Conservation (phyloP, 2,888 invertebrate species). For the Tiphia femorata region DNA sequence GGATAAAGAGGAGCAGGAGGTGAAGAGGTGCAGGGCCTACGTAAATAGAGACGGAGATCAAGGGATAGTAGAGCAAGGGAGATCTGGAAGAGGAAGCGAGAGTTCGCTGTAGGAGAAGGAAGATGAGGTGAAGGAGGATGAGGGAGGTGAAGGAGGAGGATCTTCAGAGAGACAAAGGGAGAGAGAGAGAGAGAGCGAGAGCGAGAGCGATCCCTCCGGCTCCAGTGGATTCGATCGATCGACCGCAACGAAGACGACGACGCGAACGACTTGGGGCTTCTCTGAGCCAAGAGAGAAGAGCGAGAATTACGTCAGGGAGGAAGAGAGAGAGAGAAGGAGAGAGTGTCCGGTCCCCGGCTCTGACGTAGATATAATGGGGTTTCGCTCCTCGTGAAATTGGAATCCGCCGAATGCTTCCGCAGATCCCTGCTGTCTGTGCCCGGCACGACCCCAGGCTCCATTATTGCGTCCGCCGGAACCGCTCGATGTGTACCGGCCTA, state of each 20-base stretch:
- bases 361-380: constrained; percentile 43
- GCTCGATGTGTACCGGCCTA: not conserved
- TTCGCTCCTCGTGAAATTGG: constrained; percentile 44
- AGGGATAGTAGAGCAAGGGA: too few relatives aligned
- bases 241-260: constrained; percentile 14
- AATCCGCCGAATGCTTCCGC: constrained; percentile 41
- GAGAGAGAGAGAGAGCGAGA: constrained; percentile 1
- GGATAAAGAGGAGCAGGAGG: not conserved
- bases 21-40: constrained; percentile 6
- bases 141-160: not conserved
- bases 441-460: constrained; percentile 19
- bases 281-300: too few relatives aligned
- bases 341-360: constrained; percentile 29
- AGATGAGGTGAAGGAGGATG: not conserved
- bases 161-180: not conserved
- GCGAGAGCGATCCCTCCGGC: constrained; percentile 23
- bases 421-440: constrained; percentile 15
- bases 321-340: too few relatives aligned
- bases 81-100: constrained; percentile 5
- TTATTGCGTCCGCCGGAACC: constrained; percentile 27
- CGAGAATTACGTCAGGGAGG: too few relatives aligned
- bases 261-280: constrained; percentile 36
- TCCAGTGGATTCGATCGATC: constrained; percentile 32
- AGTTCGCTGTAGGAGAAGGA: not conserved
- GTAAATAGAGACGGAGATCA: too few relatives aligned